phyloP scores from a whole-genome alignment of 2,888 invertebrate genomes.

The Steinernema scapterisci region DNA sequence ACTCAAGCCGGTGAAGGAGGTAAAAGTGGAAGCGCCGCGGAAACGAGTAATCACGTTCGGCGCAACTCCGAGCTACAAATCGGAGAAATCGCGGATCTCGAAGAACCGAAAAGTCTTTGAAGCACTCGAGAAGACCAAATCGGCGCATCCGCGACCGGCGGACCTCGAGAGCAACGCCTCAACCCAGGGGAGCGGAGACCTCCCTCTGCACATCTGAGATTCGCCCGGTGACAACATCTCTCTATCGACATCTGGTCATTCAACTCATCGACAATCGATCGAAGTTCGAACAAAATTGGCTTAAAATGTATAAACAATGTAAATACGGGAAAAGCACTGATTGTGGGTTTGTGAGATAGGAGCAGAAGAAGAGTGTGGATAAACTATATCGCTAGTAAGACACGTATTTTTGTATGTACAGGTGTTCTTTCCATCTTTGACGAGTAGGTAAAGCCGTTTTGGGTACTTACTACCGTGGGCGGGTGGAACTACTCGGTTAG shows the following conservation, averaged over 20 bases:
- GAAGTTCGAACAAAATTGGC: background rate
- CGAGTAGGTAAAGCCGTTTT: constrained; percentile 5
- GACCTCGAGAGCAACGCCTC: constrained; percentile 13
- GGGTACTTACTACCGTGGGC: background rate
- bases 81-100: background rate
- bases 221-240: background rate
- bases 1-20: background rate
- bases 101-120: constrained; percentile 20
- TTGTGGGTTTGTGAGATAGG: background rate
- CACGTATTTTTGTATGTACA: constrained; percentile 32
- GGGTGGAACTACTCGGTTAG: background rate
- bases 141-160: background rate
- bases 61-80: constrained; percentile 4
- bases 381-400: constrained; percentile 3
- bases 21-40: background rate
- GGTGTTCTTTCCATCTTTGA: background rate
- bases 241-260: constrained; percentile 17
- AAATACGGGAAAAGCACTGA: constrained; percentile 21
- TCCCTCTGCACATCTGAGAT: background rate
- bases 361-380: background rate
- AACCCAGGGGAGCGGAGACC: background rate
- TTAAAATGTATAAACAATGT: background rate
- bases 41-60: constrained; percentile 2
- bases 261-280: constrained; percentile 18
- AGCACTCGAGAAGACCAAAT: constrained; percentile 1